phyloP scores from a whole-genome alignment of 2,113 vertebrate species.

The Nibea coibor region DNA sequence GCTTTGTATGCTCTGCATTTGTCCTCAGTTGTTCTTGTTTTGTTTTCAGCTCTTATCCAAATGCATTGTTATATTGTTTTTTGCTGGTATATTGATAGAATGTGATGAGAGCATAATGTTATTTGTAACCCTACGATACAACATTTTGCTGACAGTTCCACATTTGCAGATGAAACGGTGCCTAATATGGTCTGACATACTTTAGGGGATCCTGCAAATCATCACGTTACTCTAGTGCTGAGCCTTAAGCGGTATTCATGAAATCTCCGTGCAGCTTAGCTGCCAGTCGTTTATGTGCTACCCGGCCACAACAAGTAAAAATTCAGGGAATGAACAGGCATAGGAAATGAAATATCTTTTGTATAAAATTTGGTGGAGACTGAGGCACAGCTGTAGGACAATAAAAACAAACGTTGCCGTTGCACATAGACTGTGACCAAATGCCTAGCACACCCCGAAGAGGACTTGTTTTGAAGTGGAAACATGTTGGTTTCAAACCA shows the following conservation, averaged over 20 bases:
- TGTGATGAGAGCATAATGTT: neutral
- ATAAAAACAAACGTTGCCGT: neutral
- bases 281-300: conserved; percentile 15
- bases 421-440: conserved; percentile 21
- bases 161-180: conserved; percentile 31
- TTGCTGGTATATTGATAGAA: neutral
- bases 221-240: conserved; percentile 4
- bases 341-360: neutral
- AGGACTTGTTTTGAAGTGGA: conserved; percentile 14
- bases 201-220: conserved; percentile 9
- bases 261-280: conserved; percentile 14
- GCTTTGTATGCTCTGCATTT: conserved; percentile 16
- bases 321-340: neutral
- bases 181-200: conserved; percentile 11
- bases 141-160: conserved; percentile 30
- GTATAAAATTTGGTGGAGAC: conserved; percentile 7
- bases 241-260: neutral
- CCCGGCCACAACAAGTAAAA: neutral
- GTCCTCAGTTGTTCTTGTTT: neutral
- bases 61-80: neutral
- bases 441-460: conserved; percentile 9
- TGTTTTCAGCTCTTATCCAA: neutral
- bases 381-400: neutral
- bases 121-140: conserved; percentile 14
- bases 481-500: neutral